Conservation (phyloP, 2,888 invertebrate species). For the Diogma glabrata region DNA sequence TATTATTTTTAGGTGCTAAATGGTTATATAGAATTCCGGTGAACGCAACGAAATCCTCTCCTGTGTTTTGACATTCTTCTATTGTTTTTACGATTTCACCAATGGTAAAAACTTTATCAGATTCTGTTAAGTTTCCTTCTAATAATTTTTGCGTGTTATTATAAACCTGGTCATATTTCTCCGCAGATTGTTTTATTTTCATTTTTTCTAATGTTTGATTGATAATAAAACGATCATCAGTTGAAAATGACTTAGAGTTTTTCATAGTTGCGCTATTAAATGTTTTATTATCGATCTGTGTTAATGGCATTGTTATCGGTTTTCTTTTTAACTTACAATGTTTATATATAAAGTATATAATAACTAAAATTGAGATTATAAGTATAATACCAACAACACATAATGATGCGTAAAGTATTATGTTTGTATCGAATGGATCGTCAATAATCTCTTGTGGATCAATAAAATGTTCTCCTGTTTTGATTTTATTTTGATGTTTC, state of each 20-base stretch:
- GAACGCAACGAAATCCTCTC: slow-evolving; percentile 26
- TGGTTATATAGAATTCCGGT: slow-evolving; percentile 27
- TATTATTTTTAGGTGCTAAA: slow-evolving; percentile 17
- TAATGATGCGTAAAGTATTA: slow-evolving; percentile 14
- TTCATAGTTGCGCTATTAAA: background rate
- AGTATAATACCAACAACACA: slow-evolving; percentile 17
- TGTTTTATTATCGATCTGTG: background rate
- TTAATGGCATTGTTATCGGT: slow-evolving; percentile 1
- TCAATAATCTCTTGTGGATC: too few species aligned
- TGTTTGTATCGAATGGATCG: too few species aligned
- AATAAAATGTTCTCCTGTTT: slow-evolving; percentile 26
- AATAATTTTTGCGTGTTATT: slow-evolving; percentile 24
- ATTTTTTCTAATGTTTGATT: slow-evolving; percentile 25
- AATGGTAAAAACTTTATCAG: slow-evolving; percentile 26
- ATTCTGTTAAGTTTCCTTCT: slow-evolving; percentile 23
- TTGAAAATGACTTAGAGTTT: slow-evolving; percentile 20
- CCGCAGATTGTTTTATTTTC: slow-evolving; percentile 25
- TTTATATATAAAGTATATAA: too few species aligned
- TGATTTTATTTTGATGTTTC: slow-evolving; percentile 24
- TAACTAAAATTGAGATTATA: too few species aligned
- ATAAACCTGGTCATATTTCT: slow-evolving; percentile 25
- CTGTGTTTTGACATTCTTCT: slow-evolving; percentile 23
- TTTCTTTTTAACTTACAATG: too few species aligned
- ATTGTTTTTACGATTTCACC: slow-evolving; percentile 26
- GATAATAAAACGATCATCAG: slow-evolving; percentile 25